phyloP scores from a whole-genome alignment of 1,140 invertebrate genomes.

The Lordiphosa collinella region DNA sequence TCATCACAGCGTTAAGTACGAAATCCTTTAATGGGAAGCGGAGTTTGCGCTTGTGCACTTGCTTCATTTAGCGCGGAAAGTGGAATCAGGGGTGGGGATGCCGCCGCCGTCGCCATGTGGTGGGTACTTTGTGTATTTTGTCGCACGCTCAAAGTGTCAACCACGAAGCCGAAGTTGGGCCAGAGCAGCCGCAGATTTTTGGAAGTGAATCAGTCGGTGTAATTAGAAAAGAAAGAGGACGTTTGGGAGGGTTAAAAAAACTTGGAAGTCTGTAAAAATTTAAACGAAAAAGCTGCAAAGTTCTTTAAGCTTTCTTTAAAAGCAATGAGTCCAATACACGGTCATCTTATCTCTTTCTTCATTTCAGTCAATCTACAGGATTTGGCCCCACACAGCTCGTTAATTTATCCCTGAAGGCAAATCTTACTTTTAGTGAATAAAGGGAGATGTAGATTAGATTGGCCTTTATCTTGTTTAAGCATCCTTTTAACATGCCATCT shows the following conservation, averaged over 20 bases:
- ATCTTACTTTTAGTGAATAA: too few relatives aligned
- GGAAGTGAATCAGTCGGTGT: constrained; percentile 18
- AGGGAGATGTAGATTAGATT: too few relatives aligned
- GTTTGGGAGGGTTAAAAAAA: too few relatives aligned
- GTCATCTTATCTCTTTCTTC: too few relatives aligned
- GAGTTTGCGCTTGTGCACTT: constrained; percentile 57
- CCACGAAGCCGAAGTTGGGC: constrained; percentile 43
- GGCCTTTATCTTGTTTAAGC: too few relatives aligned
- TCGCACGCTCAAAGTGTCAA: constrained; percentile 46
- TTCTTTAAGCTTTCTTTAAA: too few relatives aligned
- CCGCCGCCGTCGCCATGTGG: background rate
- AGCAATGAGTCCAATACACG: too few relatives aligned
- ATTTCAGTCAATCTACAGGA: too few relatives aligned
- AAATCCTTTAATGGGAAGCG: constrained; percentile 51
- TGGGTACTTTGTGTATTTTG: constrained; percentile 23
- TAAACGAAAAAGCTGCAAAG: background rate
- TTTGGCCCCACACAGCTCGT: too few relatives aligned
- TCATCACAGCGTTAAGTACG: constrained; percentile 36
- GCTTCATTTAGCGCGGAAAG: constrained; percentile 56
- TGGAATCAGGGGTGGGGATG: background rate
- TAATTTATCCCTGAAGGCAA: too few relatives aligned
- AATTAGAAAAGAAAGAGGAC: constrained; percentile 15
- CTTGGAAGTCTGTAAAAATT: too few relatives aligned
- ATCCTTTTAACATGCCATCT: too few relatives aligned
- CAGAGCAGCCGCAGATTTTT: constrained; percentile 27